Evolutionary conservation across 1,140 invertebrate genomes (phyloP), one percentile per base, ranked within the genome.

Genomic region (Neodiprion pinetum): DNA sequence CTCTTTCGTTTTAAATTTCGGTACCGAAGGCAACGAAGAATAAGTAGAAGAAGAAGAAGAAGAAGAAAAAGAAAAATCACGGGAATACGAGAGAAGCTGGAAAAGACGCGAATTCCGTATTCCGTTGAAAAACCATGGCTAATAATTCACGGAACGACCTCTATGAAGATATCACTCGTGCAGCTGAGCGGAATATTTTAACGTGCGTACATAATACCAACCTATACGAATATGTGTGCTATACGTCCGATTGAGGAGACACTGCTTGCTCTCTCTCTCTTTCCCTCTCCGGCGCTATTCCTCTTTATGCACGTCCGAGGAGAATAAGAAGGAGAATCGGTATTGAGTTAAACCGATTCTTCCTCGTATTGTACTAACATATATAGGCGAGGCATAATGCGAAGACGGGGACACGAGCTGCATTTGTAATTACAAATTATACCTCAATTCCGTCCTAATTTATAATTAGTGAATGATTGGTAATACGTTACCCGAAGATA

Each of bases 111-210:
- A 17, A 69, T 69, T 69, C 23, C 14, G 40, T 69, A 69, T 47
- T 69, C 67, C 23, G 71, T 48, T 76, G 72, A 80, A 80, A 76
- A 80, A 80, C 48, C 77, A 48, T 47, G 10, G 70, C 74, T 73
- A 80, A 82, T 81, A 81, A 82, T 77, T 81, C 78, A 79, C 69
- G 71, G 70, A 40, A 48, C 71, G 73, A 79, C 72, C 78, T 40
- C 28, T 84, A 86, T 84, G 80, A 86, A 86, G 85, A 85, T 86
- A 86, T 81, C 84, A 84, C 81, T 79, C 76, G 76, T 61, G 53
- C 72, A 67, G 75, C 74, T 70, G 76, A 76, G 75, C 74, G 74
- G 81, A 81, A 83, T 84, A 84, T 82, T 81, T 83, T 78, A 80
- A 81, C 72, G 74, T 69, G 67, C 48, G 49, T 69, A 40, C 28